These are phyloP conservation scores for Cyclophora punctaria DNA, from an alignment of 2,888 invertebrate genomes.

Conservation along the genomic window DNA sequence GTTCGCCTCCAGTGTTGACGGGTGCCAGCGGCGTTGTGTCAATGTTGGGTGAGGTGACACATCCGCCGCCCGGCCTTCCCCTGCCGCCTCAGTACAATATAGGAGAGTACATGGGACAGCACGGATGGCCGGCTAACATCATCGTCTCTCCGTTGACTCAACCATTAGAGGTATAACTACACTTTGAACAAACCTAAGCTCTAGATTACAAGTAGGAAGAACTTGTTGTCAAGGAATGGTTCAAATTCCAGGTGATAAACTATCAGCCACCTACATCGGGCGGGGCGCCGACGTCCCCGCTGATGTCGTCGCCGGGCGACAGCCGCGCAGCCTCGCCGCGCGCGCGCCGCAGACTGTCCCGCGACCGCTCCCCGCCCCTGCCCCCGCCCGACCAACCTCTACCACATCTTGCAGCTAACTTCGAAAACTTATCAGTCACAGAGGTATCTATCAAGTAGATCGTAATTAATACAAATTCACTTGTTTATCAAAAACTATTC, in stretches of 20 bases:
- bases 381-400: conserved; percentile 39
- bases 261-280: conserved; percentile 60
- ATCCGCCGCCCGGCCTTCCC: conserved; percentile 64
- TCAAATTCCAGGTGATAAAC: conserved; percentile 48
- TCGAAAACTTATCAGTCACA: conserved; percentile 56
- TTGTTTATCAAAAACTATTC: too few relatives aligned
- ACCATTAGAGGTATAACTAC: conserved; percentile 61
- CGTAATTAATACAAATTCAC: too few relatives aligned
- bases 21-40: conserved; percentile 48
- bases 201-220: too few relatives aligned
- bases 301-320: conserved; percentile 86
- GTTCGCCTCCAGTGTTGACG: conserved; percentile 52
- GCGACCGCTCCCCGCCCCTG: conserved; percentile 61
- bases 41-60: conserved; percentile 55
- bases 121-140: conserved; percentile 63
- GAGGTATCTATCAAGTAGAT: conserved; percentile 35
- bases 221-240: too few relatives aligned
- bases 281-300: conserved; percentile 77
- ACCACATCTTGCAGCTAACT: conserved; percentile 56
- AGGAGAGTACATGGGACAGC: conserved; percentile 62
- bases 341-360: conserved; percentile 67
- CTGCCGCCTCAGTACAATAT: conserved; percentile 62
- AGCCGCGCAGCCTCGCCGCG: conserved; percentile 83
- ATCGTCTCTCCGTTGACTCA: conserved; percentile 61
- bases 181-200: too few relatives aligned